Conservation (phyloP, 2,113 vertebrate genomes). For the Terrapene triunguis region DNA sequence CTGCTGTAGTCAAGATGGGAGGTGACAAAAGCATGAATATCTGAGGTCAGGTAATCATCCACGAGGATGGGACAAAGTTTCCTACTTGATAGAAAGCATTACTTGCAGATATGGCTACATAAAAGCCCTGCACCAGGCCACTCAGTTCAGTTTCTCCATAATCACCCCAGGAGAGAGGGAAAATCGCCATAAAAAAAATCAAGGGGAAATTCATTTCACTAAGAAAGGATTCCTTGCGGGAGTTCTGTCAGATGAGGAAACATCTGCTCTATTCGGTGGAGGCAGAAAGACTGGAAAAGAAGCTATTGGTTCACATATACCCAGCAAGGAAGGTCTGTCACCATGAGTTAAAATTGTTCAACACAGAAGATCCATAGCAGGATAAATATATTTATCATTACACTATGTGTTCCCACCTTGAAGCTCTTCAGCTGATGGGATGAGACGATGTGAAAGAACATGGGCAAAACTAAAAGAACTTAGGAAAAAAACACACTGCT, state of each 20-base stretch:
- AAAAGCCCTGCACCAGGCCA: no score
- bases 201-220: not conserved
- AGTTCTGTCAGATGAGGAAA: not conserved
- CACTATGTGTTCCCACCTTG: constrained; percentile 3
- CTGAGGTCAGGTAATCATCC: no score
- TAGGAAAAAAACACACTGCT: not conserved
- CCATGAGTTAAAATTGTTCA: constrained; percentile 39
- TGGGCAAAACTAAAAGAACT: not conserved
- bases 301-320: not conserved
- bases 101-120: no score
- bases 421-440: not conserved
- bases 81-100: no score
- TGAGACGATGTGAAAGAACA: not conserved
- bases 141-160: no score
- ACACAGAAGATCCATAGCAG: constrained; percentile 20
- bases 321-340: constrained; percentile 4
- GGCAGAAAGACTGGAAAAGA: not conserved
- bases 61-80: no score
- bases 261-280: not conserved
- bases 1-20: no score
- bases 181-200: not conserved
- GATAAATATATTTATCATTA: not conserved
- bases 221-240: not conserved
- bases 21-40: no score
- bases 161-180: no score